These are phyloP conservation scores for Ophion obscuratus DNA, from an alignment of 2,888 invertebrate genomes.

Conservation along the genomic window DNA sequence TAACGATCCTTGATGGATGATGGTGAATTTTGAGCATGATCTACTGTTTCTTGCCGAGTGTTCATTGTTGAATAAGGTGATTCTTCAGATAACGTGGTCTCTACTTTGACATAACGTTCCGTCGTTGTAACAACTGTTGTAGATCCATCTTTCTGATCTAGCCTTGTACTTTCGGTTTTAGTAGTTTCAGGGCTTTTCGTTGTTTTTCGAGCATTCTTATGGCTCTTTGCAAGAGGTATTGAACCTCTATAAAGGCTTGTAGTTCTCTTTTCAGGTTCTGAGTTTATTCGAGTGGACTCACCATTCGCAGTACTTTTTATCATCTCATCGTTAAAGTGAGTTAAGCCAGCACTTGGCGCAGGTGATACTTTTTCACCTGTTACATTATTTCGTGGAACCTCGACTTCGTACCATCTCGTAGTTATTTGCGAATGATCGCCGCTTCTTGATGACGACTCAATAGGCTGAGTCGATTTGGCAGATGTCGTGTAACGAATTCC, in stretches of 20 bases:
- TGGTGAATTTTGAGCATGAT: not conserved
- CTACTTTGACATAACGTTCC: not conserved
- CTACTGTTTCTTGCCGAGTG: not conserved
- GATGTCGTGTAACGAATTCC: slow-evolving; percentile 45
- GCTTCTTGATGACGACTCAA: slow-evolving; percentile 1
- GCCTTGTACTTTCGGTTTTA: not conserved
- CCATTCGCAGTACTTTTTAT: not conserved
- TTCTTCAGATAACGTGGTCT: not conserved
- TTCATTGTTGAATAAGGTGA: slow-evolving; percentile 3
- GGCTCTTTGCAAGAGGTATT: not conserved
- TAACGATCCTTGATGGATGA: not conserved
- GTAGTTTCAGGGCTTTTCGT: not conserved
- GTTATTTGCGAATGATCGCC: slow-evolving; percentile 7
- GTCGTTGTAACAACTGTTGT: not conserved
- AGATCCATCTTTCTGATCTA: not conserved
- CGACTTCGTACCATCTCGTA: not conserved
- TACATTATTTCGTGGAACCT: slow-evolving; percentile 12
- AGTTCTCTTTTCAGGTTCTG: not conserved
- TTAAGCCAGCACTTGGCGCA: not conserved
- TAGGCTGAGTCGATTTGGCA: not conserved
- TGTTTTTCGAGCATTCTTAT: not conserved
- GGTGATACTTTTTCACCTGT: not conserved
- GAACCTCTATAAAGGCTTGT: not conserved
- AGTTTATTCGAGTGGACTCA: not conserved
- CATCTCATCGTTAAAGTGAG: not conserved